Conservation (phyloP, 2,797 vertebrate genomes). For the Otolemur crassicaudatus region DNA sequence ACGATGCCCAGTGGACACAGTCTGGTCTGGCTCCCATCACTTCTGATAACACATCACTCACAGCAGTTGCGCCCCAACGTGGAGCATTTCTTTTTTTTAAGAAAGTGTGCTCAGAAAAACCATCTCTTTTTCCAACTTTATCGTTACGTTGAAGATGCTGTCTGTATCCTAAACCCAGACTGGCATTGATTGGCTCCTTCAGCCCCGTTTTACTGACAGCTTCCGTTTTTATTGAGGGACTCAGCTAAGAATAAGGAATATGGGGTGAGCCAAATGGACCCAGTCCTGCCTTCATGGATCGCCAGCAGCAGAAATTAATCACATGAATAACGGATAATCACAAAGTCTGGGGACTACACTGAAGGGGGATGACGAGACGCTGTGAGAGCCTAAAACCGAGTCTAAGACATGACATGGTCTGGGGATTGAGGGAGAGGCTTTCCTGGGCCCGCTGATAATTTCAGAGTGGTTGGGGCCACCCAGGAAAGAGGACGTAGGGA, state of each 20-base stretch:
- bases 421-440: not conserved
- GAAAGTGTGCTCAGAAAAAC: conserved; percentile 41
- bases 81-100: not conserved
- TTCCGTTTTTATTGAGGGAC: not conserved
- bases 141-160: conserved; percentile 33
- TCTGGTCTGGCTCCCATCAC: not conserved
- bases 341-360: not conserved
- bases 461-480: not conserved
- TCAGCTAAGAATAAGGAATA: not conserved
- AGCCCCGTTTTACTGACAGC: not conserved
- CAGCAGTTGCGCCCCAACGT: not conserved
- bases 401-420: not conserved
- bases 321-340: not conserved
- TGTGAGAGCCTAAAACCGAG: not conserved
- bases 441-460: not conserved
- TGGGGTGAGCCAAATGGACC: not conserved
- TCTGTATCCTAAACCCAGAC: conserved; percentile 28
- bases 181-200: conserved; percentile 13
- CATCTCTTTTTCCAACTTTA: conserved; percentile 24
- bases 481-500: not conserved
- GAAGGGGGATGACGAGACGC: not conserved
- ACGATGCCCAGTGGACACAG: not conserved
- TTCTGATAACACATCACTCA: conserved; percentile 39
- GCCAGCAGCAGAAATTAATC: not conserved
- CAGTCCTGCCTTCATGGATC: not conserved